These are phyloP conservation scores for Poeciliopsis turneri DNA, from an alignment of 2,797 vertebrate genomes.

Conservation along the genomic window DNA sequence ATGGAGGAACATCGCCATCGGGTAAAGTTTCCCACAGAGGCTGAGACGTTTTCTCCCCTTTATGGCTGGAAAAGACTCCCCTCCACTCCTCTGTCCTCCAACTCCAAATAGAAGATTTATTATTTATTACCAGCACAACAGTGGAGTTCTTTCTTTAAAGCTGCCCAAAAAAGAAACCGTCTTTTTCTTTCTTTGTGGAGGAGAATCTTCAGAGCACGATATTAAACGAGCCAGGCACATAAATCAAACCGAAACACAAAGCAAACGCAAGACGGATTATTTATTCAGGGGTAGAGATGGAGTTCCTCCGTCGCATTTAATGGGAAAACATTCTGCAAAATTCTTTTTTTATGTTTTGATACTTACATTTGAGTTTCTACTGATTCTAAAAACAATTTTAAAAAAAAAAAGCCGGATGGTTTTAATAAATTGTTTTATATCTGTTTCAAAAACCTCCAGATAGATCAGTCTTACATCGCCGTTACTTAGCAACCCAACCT, in stretches of 20 bases:
- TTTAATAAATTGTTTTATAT: too few relatives aligned
- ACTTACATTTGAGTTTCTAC: too few relatives aligned
- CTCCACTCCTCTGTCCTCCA: background rate
- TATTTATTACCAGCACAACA: background rate
- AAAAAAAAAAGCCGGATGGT: too few relatives aligned
- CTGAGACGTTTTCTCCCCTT: background rate
- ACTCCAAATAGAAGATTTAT: background rate
- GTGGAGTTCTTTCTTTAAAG: background rate
- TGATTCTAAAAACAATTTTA: too few relatives aligned
- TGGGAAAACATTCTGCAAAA: too few relatives aligned
- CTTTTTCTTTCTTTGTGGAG: background rate
- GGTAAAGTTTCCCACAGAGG: background rate
- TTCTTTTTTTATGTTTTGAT: too few relatives aligned
- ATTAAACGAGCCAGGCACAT: background rate
- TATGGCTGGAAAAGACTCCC: background rate
- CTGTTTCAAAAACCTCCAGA: too few relatives aligned
- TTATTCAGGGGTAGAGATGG: background rate
- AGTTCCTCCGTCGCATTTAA: background rate
- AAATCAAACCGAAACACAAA: background rate
- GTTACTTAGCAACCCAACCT: too few relatives aligned
- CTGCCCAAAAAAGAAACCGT: too few relatives aligned
- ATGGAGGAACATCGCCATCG: background rate
- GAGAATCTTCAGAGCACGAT: background rate
- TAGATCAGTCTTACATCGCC: too few relatives aligned
- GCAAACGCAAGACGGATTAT: background rate